Conservation (phyloP, 1,140 invertebrate species). For the Dendrolimus punctatus region DNA sequence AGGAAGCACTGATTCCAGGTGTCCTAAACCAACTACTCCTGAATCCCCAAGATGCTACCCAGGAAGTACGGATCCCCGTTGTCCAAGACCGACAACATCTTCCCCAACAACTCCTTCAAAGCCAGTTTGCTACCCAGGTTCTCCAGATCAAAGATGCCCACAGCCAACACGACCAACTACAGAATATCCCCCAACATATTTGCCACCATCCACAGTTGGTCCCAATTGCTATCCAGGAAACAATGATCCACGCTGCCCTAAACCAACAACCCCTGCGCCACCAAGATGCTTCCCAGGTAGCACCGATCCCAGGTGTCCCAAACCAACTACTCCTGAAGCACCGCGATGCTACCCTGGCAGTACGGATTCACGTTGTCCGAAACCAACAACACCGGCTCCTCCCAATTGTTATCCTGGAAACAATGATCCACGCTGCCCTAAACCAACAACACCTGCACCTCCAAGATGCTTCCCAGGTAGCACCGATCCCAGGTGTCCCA, state of each 20-base stretch:
- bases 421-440: slow-evolving; percentile 34
- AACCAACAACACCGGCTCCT: slow-evolving; percentile 20
- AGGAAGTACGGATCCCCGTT: slow-evolving; percentile 54
- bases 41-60: slow-evolving; percentile 36
- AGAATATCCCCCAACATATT: slow-evolving; percentile 17
- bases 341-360: slow-evolving; percentile 31
- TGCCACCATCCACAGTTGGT: too few species aligned
- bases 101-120: slow-evolving; percentile 17
- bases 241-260: too few species aligned
- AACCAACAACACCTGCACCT: slow-evolving; percentile 20
- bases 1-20: slow-evolving; percentile 61
- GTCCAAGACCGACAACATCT: slow-evolving; percentile 36
- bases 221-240: too few species aligned
- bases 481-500: slow-evolving; percentile 56
- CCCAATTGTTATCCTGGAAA: slow-evolving; percentile 44
- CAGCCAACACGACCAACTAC: slow-evolving; percentile 37
- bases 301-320: too few species aligned
- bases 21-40: slow-evolving; percentile 37
- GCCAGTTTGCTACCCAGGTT: slow-evolving; percentile 57
- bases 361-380: slow-evolving; percentile 52
- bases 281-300: too few species aligned
- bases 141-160: slow-evolving; percentile 56
- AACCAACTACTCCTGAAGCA: too few species aligned
- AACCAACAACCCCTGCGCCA: too few species aligned
- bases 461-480: slow-evolving; percentile 47